Percentiles rank a stretch among this genome's conserved stretches.
These are phyloP conservation scores for Diadema setosum DNA, from an alignment of 35 echinoderm and acorn worm species.

Conservation along the genomic window DNA sequence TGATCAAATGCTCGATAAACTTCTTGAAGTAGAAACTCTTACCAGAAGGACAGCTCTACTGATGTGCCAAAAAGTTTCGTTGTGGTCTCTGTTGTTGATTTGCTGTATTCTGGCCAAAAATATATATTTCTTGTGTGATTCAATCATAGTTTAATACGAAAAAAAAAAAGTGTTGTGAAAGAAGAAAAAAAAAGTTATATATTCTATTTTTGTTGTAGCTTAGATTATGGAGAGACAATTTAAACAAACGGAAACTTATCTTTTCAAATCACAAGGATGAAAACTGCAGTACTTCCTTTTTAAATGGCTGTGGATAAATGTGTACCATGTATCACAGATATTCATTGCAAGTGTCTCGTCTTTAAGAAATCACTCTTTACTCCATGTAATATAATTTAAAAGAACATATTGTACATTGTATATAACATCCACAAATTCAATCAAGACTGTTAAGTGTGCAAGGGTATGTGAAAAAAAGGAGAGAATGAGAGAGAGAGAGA, in stretches of 20 bases:
- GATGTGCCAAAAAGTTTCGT: too few relatives aligned
- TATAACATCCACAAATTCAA: neutral
- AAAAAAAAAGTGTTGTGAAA: neutral
- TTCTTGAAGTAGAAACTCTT: too few relatives aligned
- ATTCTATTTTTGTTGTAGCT: conserved; percentile 21
- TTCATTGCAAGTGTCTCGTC: neutral
- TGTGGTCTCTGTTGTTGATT: too few relatives aligned
- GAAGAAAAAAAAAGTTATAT: neutral
- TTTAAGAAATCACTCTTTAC: neutral
- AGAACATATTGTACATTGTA: conserved; percentile 21
- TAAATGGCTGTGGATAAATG: neutral
- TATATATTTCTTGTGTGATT: neutral
- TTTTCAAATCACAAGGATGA: conserved; percentile 2
- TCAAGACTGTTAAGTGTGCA: too few relatives aligned
- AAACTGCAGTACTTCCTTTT: neutral
- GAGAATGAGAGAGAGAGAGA: neutral
- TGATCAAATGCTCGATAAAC: too few relatives aligned
- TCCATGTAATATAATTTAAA: conserved; percentile 21
- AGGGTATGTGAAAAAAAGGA: neutral
- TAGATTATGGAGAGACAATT: neutral
- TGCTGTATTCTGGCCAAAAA: conserved; percentile 9
- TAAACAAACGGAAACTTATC: neutral
- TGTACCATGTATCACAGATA: neutral
- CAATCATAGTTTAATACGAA: neutral
- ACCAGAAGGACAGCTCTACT: too few relatives aligned